Percentiles rank a stretch among this genome's conserved stretches.
Evolutionary conservation across 2,888 invertebrate genomes (phyloP).

Genomic region (Acrocera orbiculus): DNA sequence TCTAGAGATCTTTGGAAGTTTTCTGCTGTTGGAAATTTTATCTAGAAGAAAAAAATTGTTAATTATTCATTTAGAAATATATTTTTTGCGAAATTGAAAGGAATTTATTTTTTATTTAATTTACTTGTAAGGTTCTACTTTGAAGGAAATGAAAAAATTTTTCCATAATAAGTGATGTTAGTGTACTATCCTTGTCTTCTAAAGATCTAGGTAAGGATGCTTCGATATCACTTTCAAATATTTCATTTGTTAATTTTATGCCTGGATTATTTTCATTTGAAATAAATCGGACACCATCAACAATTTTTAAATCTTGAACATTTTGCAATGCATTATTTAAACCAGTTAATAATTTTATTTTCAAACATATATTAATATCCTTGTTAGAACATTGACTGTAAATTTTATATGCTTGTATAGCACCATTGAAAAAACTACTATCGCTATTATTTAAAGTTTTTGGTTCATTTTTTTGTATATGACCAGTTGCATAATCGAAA

Average conservation of each 20-base stretch:
- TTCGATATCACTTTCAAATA: constrained; percentile 44
- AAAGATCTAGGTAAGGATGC: constrained; percentile 54
- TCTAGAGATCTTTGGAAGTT: constrained; percentile 43
- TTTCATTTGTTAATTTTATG: constrained; percentile 14
- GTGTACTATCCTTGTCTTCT: constrained; percentile 50
- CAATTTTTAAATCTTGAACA: constrained; percentile 42
- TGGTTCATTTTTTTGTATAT: too few species aligned
- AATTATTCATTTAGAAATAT: background rate
- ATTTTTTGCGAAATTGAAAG: background rate
- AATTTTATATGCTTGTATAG: constrained; percentile 56
- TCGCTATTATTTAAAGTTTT: too few species aligned
- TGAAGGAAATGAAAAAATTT: constrained; percentile 57
- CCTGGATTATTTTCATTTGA: constrained; percentile 33
- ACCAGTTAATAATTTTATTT: constrained; percentile 59
- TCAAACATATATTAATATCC: constrained; percentile 55
- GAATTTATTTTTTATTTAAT: too few species aligned
- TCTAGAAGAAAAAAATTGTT: constrained; percentile 27
- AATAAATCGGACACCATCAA: constrained; percentile 60
- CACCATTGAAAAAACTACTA: too few species aligned
- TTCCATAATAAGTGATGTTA: constrained; percentile 58
- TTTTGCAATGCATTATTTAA: constrained; percentile 53
- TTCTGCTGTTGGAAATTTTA: constrained; percentile 54
- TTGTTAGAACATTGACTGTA: constrained; percentile 62
- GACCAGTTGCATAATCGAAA: too few species aligned
- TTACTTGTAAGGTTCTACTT: constrained; percentile 61